Evolutionary conservation across 2,113 vertebrate species (phyloP).

Genomic region (Scolopax mira): DNA sequence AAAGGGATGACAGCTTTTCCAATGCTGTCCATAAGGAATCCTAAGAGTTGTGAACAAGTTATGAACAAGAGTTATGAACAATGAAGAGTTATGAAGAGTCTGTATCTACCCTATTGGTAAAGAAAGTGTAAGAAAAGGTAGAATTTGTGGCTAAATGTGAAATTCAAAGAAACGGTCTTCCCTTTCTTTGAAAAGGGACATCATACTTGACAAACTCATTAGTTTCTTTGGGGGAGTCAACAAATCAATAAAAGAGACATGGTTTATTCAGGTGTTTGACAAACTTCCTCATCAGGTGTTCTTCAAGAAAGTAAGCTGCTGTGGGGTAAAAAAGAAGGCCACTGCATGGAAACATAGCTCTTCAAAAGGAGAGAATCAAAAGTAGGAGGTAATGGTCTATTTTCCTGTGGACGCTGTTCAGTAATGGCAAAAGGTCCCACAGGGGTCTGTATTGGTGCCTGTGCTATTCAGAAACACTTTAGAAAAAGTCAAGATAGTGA

Average conservation of each 20-base stretch:
- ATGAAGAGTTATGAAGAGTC: no score
- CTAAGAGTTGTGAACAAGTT: neutral
- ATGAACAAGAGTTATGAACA: neutral
- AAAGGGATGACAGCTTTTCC: neutral
- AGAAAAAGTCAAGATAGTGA: neutral
- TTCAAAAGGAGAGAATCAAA: neutral
- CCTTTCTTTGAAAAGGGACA: neutral
- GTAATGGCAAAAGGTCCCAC: neutral
- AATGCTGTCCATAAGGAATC: rapidly evolving
- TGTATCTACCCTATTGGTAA: neutral
- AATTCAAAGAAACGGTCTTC: neutral
- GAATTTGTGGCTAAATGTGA: neutral
- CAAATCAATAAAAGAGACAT: neutral
- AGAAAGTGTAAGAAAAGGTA: neutral
- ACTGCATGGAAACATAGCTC: neutral
- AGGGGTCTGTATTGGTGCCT: neutral
- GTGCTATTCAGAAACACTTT: neutral
- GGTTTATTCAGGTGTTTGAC: neutral
- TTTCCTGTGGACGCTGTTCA: neutral
- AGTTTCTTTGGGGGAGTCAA: neutral
- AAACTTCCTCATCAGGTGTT: neutral
- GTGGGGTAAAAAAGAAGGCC: neutral
- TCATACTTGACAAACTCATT: neutral
- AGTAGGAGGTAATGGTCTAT: neutral
- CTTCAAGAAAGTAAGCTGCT: neutral